Evolutionary conservation across 2,113 vertebrate genomes (phyloP).

Genomic region (Miniopterus natalensis): DNA sequence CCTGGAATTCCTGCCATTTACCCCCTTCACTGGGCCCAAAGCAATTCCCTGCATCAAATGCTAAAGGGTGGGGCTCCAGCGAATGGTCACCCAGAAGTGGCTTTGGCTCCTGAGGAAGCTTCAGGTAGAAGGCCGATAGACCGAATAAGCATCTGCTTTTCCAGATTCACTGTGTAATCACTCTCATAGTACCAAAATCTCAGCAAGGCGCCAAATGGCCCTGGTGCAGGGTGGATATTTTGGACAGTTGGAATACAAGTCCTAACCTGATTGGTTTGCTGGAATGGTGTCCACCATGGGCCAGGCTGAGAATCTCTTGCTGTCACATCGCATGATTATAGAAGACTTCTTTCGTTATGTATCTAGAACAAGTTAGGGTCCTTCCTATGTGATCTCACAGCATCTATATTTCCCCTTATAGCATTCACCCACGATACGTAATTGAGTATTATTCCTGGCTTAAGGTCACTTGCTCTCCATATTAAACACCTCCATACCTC

Average conservation of each 20-base stretch:
- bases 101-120: slow-evolving; percentile 1
- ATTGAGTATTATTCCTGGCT: neutral
- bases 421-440: neutral
- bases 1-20: slow-evolving; percentile 71
- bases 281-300: neutral
- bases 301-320: neutral
- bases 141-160: neutral
- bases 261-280: neutral
- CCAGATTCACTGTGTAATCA: neutral
- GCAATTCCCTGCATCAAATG: neutral
- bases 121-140: neutral
- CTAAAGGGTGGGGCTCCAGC: slow-evolving; percentile 57
- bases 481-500: neutral
- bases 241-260: neutral
- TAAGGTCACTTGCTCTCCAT: neutral
- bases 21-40: slow-evolving; percentile 70
- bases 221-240: neutral
- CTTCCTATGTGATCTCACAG: neutral
- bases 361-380: neutral
- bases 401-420: neutral
- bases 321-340: neutral
- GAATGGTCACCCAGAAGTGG: slow-evolving; percentile 65
- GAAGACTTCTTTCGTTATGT: neutral
- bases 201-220: neutral
- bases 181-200: neutral